Evolutionary conservation across 2,888 invertebrate genomes (phyloP).

Genomic region (Agriopis aurantiaria): DNA sequence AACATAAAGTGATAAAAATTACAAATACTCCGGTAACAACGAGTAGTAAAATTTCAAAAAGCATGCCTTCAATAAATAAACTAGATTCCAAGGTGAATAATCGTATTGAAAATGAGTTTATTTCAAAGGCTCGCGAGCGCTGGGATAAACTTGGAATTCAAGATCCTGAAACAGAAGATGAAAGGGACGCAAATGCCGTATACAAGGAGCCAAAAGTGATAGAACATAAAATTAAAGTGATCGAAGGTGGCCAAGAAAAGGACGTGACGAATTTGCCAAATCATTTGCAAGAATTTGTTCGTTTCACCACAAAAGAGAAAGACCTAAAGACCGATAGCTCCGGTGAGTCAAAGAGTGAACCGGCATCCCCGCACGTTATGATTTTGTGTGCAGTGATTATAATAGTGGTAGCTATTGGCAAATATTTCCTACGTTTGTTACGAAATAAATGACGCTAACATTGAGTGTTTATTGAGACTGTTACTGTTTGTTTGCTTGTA

Average conservation of each 20-base stretch:
- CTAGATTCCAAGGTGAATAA: constrained; percentile 78
- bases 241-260: constrained; percentile 88
- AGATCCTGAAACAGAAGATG: constrained; percentile 89
- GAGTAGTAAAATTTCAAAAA: constrained; percentile 67
- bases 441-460: constrained; percentile 68
- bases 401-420: constrained; percentile 77
- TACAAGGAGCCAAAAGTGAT: constrained; percentile 77
- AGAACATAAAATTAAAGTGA: constrained; percentile 87
- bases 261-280: constrained; percentile 89
- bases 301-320: constrained; percentile 84
- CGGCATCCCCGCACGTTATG: constrained; percentile 81
- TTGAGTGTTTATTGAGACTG: constrained; percentile 50
- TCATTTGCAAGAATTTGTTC: constrained; percentile 93
- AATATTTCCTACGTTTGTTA: constrained; percentile 72
- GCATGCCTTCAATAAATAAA: constrained; percentile 69
- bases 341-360: constrained; percentile 77
- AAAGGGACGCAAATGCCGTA: constrained; percentile 72
- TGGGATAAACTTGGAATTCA: constrained; percentile 90
- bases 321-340: constrained; percentile 84
- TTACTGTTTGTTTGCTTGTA: constrained; percentile 50
- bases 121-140: constrained; percentile 90
- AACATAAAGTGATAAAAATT: constrained; percentile 93
- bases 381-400: constrained; percentile 82
- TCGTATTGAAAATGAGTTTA: constrained; percentile 91
- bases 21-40: constrained; percentile 82